Evolutionary conservation across 2,113 vertebrate species (phyloP).

Genomic region (Zingel zingel): DNA sequence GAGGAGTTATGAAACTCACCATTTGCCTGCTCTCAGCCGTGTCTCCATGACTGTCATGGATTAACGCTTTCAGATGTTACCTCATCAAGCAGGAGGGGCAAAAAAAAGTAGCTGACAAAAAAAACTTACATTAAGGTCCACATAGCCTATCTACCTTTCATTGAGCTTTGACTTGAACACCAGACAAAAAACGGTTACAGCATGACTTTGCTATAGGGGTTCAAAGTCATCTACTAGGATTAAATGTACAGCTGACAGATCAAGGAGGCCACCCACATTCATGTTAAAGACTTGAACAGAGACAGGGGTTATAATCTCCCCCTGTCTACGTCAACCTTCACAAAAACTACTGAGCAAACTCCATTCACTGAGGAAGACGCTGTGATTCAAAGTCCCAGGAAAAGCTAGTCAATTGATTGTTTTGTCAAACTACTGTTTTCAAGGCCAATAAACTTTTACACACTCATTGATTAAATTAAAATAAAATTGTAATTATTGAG

Average conservation of each 20-base stretch:
- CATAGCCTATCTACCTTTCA: not conserved
- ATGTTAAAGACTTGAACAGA: no score
- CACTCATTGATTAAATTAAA: not conserved
- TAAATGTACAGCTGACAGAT: not conserved
- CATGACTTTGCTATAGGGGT: no score
- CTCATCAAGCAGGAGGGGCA: constrained; percentile 34
- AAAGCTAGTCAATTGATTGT: not conserved
- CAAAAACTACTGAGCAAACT: not conserved
- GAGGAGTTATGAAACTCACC: constrained; percentile 60
- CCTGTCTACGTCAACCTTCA: not conserved
- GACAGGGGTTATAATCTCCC: not conserved
- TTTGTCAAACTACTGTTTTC: not conserved
- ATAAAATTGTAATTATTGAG: not conserved
- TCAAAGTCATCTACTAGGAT: not conserved
- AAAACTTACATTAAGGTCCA: not conserved
- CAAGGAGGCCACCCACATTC: not conserved
- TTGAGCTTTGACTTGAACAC: not conserved
- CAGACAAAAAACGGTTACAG: not conserved
- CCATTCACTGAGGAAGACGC: not conserved
- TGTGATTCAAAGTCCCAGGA: not conserved
- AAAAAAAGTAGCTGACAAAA: not conserved
- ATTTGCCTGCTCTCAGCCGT: constrained; percentile 48
- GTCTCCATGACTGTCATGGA: constrained; percentile 40
- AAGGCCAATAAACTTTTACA: not conserved
- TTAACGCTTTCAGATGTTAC: constrained; percentile 43